Evolutionary conservation across 2,113 vertebrate species (phyloP).

Genomic region (Petrocephalus microphthalmus): DNA sequence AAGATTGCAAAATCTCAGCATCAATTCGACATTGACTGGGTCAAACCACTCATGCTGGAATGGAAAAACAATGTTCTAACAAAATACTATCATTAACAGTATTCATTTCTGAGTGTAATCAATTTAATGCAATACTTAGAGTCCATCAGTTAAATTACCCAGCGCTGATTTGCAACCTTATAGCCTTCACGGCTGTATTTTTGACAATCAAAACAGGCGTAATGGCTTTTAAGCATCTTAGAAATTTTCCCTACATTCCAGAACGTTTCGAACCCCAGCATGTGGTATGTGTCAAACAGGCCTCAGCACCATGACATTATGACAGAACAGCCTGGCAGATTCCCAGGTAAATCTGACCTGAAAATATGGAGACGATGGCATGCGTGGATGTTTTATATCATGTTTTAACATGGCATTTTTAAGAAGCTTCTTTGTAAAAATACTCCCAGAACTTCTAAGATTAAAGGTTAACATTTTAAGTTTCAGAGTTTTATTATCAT

Average conservation of each 20-base stretch:
- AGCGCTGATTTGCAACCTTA: constrained; percentile 19
- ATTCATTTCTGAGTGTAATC: constrained; percentile 21
- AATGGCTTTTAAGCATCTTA: constrained; percentile 3
- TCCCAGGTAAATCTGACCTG: background rate
- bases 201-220: constrained; percentile 18
- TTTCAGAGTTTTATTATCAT: background rate
- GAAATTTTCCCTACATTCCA: constrained; percentile 8
- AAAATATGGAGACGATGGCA: background rate
- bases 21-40: constrained; percentile 2
- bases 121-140: constrained; percentile 26
- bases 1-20: constrained; percentile 1
- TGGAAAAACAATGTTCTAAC: constrained; percentile 14
- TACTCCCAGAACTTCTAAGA: background rate
- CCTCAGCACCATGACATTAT: background rate
- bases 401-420: background rate
- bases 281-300: background rate
- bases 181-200: constrained; percentile 15
- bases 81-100: constrained; percentile 14
- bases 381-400: background rate
- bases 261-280: background rate
- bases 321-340: background rate
- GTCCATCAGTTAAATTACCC: constrained; percentile 26
- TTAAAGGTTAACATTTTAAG: background rate
- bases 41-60: constrained; percentile 8
- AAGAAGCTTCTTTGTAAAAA: background rate